Conservation (phyloP, 2,888 invertebrate species). For the Limenitis camilla region DNA sequence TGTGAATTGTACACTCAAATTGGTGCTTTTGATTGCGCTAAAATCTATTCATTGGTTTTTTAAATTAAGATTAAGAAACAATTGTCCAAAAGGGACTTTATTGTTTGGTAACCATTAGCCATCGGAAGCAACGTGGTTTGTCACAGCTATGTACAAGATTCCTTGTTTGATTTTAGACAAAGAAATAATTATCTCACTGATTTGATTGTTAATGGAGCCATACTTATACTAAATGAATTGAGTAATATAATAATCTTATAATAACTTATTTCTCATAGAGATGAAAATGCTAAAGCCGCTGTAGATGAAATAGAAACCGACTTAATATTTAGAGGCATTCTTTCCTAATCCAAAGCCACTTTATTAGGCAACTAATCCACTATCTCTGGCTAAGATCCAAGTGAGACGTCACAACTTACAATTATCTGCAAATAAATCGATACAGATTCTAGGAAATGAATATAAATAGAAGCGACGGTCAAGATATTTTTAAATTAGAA, state of each 20-base stretch:
- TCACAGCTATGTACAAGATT: too few relatives aligned
- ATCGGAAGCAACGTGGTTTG: too few relatives aligned
- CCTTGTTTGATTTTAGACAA: too few relatives aligned
- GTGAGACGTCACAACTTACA: slow-evolving; percentile 20
- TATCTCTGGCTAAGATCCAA: slow-evolving; percentile 21
- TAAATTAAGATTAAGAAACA: too few relatives aligned
- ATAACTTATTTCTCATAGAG: background rate
- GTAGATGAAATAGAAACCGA: background rate
- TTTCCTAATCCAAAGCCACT: background rate
- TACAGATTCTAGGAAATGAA: slow-evolving; percentile 22
- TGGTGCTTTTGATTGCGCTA: too few relatives aligned
- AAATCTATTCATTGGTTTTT: too few relatives aligned
- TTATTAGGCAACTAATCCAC: slow-evolving; percentile 1
- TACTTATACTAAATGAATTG: too few relatives aligned
- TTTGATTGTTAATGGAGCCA: too few relatives aligned
- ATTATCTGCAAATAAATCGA: slow-evolving; percentile 31
- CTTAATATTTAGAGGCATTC: background rate
- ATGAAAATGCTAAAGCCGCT: background rate
- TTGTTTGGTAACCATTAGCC: too few relatives aligned
- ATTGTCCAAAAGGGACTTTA: too few relatives aligned
- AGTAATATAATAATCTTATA: background rate
- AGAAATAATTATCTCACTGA: too few relatives aligned
- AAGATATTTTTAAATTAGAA: slow-evolving; percentile 16
- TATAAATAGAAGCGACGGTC: slow-evolving; percentile 19
- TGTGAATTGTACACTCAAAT: too few relatives aligned